Evolutionary conservation across 2,113 vertebrate genomes (phyloP), one percentile per base, ranked within the genome.

Genomic region (Plecturocebus donacophilus): DNA sequence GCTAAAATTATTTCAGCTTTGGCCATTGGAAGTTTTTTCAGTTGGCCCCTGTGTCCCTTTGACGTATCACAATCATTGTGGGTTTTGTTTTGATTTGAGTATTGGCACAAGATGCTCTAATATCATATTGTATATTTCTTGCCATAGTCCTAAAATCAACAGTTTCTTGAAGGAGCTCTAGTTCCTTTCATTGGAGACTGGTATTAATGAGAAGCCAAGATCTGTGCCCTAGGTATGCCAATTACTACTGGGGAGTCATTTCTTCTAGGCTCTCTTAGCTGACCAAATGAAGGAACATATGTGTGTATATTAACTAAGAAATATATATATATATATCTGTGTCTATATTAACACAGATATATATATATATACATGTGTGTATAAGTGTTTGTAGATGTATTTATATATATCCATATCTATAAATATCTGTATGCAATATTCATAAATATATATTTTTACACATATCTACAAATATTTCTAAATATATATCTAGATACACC

Each of bases 211-310:
- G 70, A 64, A 90, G 38, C 35, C 6, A 45, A 79, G 32, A 40
- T 70, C 10, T 64, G 1, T 77, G 30, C 6, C 40, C n/a, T 14
- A 45, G 42, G 3, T 8, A 0, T 42, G 38, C 68, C 21, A 40
- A 0, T 76, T 38, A 14, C 32, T 35, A 45, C 12, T 23, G 0
- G 42, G 12, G 11, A 54, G 7, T 6, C 23, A 64, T 45, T 70
- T 40, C 8, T 86, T 87, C 32, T 87, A 14, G n/a, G n/a, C 10
- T 17, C n/a, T 70, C 8, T 70, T 35, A 9, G 4, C 2, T 45
- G 25, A 19, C 13, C 42, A 4, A 71, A 19, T 19, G 85, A 79
- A 40, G 4, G 2, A 32, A 58, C n/a, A 9, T 32, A 13, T 73
- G 30, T 89, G 30, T 80, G 1, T 45, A 27, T 71, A 21, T 54